Conservation (phyloP, 2,888 invertebrate species). For the Rhagonycha fulva region DNA sequence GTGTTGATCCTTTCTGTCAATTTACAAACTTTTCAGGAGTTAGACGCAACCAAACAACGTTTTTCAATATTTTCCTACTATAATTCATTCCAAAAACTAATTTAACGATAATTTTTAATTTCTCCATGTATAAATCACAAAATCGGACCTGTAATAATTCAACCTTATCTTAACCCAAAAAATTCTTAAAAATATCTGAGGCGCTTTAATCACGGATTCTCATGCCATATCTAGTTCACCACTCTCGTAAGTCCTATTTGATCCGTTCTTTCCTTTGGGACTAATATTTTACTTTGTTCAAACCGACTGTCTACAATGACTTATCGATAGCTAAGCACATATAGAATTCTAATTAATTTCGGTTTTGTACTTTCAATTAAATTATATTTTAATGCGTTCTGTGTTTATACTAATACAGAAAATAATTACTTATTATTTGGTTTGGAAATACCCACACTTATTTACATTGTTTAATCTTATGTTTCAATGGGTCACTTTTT, state of each 20-base stretch:
- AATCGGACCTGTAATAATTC: background rate
- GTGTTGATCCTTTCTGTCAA: background rate
- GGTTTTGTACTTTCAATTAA: background rate
- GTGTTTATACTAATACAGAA: background rate
- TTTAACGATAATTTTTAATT: background rate
- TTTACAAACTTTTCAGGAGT: background rate
- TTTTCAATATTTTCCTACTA: background rate
- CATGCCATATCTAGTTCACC: background rate
- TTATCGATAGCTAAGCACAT: conserved; percentile 12
- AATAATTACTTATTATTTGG: background rate
- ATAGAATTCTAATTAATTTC: conserved; percentile 5
- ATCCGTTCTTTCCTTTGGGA: conserved; percentile 20
- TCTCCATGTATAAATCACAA: background rate
- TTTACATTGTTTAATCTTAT: background rate
- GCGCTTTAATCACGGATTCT: background rate
- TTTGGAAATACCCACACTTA: background rate
- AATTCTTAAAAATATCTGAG: background rate
- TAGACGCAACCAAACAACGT: background rate
- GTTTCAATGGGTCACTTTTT: background rate
- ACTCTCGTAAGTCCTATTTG: conserved; percentile 16
- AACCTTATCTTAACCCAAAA: background rate
- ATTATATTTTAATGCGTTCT: background rate
- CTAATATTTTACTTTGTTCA: conserved; percentile 25
- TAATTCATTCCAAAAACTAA: background rate
- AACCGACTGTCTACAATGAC: conserved; percentile 23